A percentile compares a stretch with the other conserved stretches of the same genome.
Evolutionary conservation across 2,113 vertebrate genomes (phyloP).

Genomic region (Callipepla californica): DNA sequence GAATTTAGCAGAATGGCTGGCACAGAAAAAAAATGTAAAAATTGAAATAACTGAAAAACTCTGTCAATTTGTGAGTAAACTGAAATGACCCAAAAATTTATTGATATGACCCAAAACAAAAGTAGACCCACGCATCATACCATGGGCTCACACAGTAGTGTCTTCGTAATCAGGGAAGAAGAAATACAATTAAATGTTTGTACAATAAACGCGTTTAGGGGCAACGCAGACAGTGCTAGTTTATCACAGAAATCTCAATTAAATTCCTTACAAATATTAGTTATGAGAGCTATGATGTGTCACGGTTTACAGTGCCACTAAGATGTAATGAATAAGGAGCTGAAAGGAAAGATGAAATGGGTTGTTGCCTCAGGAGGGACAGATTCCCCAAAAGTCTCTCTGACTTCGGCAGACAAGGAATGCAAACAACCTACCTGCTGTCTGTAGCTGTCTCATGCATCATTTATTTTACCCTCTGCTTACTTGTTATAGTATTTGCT

Average conservation of each 20-base stretch:
- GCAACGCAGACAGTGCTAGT: background rate
- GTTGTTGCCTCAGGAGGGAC: background rate
- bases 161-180: background rate
- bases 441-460: background rate
- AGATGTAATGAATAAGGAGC: background rate
- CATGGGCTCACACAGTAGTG: background rate
- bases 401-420: background rate
- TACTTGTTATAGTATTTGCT: background rate
- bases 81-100: background rate
- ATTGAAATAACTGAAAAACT: background rate
- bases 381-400: background rate
- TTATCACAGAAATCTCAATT: background rate
- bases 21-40: background rate
- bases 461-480: background rate
- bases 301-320: background rate
- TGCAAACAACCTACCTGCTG: background rate
- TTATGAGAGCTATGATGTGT: background rate
- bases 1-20: background rate
- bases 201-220: fast-evolving
- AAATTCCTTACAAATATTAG: background rate
- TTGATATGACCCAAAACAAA: background rate
- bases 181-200: background rate
- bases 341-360: background rate
- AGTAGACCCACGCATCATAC: background rate
- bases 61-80: no score